phyloP scores from a whole-genome alignment of 2,113 vertebrate genomes.

The Dicentrarchus labrax region DNA sequence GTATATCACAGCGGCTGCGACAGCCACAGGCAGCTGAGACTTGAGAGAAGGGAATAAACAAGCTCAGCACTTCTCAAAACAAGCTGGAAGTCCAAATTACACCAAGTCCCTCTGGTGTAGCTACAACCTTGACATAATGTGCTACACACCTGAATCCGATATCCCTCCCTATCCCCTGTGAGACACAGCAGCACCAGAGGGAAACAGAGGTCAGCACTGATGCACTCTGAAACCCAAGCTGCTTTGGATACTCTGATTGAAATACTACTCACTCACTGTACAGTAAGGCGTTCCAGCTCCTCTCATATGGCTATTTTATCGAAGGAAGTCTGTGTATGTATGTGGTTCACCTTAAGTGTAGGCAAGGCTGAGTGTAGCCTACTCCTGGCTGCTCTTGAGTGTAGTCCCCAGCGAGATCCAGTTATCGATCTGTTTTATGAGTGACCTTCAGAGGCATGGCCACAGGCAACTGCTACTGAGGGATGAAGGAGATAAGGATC shows the following conservation, averaged over 20 bases:
- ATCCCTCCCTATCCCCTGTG: conserved; percentile 29
- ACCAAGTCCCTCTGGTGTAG: conserved; percentile 54
- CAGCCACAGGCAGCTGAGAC: conserved; percentile 25
- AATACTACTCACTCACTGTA: conserved; percentile 42
- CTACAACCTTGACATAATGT: conserved; percentile 74
- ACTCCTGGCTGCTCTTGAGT: conserved; percentile 42
- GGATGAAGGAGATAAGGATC: conserved; percentile 26
- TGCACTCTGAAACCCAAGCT: conserved; percentile 42
- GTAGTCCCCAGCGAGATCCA: conserved; percentile 50
- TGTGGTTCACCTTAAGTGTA: conserved; percentile 36
- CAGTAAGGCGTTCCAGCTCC: conserved; percentile 10
- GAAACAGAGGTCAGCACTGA: conserved; percentile 53
- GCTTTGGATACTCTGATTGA: conserved; percentile 30
- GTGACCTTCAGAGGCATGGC: conserved; percentile 78
- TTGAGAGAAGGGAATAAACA: conserved; percentile 40
- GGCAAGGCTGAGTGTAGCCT: conserved; percentile 36
- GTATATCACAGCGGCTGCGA: neutral
- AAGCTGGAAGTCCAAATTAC: conserved; percentile 60
- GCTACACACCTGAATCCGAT: conserved; percentile 68
- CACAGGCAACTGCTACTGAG: conserved; percentile 42
- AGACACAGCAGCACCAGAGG: conserved; percentile 33
- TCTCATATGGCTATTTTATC: conserved; percentile 9
- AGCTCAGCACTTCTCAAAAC: conserved; percentile 59
- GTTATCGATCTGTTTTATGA: conserved; percentile 69
- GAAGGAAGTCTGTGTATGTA: neutral